phyloP scores from a whole-genome alignment of 2,888 invertebrate species.

The Yponomeuta malinellus region DNA sequence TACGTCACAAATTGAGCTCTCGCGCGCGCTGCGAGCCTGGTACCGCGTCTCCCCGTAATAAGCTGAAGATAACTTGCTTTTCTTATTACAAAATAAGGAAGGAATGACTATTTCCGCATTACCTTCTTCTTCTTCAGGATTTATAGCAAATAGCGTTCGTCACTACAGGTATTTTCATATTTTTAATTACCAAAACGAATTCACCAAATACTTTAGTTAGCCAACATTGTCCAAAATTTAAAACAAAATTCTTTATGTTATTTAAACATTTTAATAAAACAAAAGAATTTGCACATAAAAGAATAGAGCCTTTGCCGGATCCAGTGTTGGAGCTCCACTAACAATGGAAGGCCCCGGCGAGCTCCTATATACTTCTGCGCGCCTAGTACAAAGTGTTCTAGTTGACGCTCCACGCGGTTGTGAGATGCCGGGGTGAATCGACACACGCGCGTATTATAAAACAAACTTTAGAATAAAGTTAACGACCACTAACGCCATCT shows the following conservation, averaged over 20 bases:
- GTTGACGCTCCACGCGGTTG: slow-evolving; percentile 68
- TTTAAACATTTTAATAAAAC: neutral
- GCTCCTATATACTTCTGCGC: slow-evolving; percentile 31
- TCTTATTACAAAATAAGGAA: slow-evolving; percentile 51
- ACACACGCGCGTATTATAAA: neutral
- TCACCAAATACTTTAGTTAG: neutral
- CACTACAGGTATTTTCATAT: neutral
- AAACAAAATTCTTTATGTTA: neutral
- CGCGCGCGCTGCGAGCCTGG: slow-evolving; percentile 61
- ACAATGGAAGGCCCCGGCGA: neutral
- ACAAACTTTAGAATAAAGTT: neutral
- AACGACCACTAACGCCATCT: slow-evolving; percentile 50
- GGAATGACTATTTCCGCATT: slow-evolving; percentile 54
- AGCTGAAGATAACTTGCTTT: slow-evolving; percentile 72
- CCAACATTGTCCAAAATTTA: neutral
- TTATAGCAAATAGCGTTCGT: slow-evolving; percentile 24
- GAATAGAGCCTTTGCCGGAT: neutral
- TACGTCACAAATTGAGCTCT: slow-evolving; percentile 61
- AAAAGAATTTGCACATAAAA: neutral
- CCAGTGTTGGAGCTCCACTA: neutral
- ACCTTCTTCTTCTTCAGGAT: slow-evolving; percentile 22
- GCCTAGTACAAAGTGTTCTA: slow-evolving; percentile 69
- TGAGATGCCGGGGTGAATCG: slow-evolving; percentile 36
- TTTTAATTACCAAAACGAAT: neutral
- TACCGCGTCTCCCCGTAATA: slow-evolving; percentile 69